phyloP scores from a whole-genome alignment of 2,113 vertebrate genomes.

The Turnix velox region DNA sequence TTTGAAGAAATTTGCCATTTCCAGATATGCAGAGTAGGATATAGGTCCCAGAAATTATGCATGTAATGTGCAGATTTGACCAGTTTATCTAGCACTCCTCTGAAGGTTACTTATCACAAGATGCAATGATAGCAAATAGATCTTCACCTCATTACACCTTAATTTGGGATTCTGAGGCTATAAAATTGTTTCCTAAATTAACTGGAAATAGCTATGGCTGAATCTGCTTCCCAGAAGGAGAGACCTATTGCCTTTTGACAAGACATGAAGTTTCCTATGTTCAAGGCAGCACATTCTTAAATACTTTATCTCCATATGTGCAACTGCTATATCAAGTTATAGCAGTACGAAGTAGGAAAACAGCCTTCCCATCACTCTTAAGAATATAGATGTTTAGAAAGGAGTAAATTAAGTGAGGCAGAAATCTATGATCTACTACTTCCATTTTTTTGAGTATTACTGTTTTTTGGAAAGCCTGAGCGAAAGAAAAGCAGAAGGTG shows the following conservation, averaged over 20 bases:
- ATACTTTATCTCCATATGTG: background rate
- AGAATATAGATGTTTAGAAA: background rate
- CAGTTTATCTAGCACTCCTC: background rate
- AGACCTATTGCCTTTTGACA: background rate
- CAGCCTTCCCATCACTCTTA: background rate
- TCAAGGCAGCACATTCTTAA: background rate
- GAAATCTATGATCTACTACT: background rate
- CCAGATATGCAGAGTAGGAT: background rate
- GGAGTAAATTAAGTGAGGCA: background rate
- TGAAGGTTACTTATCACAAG: background rate
- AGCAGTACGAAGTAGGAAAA: background rate
- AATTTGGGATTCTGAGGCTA: background rate
- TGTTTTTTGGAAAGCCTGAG: background rate
- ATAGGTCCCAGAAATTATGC: background rate
- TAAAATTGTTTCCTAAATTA: background rate
- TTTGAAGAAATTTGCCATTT: background rate
- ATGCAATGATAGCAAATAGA: background rate
- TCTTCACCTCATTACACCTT: constrained; percentile 4
- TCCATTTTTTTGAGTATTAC: background rate
- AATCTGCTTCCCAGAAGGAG: background rate
- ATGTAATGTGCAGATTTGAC: accelerated
- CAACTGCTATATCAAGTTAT: background rate
- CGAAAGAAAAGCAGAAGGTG: background rate
- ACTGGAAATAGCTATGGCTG: constrained; percentile 12
- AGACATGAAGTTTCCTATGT: background rate